Evolutionary conservation across 2,113 vertebrate species (phyloP), one percentile per base, ranked within the genome.

Genomic region (Cheilinus undulatus): DNA sequence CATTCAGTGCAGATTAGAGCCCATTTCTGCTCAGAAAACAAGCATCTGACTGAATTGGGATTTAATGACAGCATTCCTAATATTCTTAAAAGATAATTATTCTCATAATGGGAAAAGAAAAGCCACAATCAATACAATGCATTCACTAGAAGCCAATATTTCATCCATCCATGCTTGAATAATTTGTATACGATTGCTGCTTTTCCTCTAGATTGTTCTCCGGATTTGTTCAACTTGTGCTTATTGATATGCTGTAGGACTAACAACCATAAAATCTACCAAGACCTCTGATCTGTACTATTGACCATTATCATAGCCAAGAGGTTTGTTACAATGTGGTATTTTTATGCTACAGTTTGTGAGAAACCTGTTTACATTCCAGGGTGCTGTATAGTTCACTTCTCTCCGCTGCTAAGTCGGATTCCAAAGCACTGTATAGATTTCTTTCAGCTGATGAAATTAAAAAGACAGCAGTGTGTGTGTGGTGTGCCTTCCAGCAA

Each of bases 371-470:
- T 91, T 91, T 91, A 92, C 87, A 87, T 92, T 90, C 80, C 82
- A 88, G 87, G 90, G 88, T 83, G 85, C 83, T 65, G 82, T 87
- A 91, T 88, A 92, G 89, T 92, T 91, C 86, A 90, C 82, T 89
- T 82, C 86, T 86, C 83, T 86, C 79, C 30, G 61, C 85, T 34
- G 88, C 89, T 83, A 79, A 86, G 80, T 88, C 79, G 28, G 83
- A 88, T 92, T 89, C 88, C 88, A 83, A 88, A 89, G 88, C 83
- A 62, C 87, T 82, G 90, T 94, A 93, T 94, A 91, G 93, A 93
- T 94, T 94, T 95, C 89, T 91, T 91, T 88, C 91, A 92, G 92
- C 91, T 92, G 89, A 92, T 93, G 91, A 93, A 94, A 94, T 94
- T 92, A 94, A 93, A 94, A 95, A 92, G 93, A 93, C 92, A 93